Conservation (phyloP, 2,888 invertebrate species). For the Rhingia campestris region DNA sequence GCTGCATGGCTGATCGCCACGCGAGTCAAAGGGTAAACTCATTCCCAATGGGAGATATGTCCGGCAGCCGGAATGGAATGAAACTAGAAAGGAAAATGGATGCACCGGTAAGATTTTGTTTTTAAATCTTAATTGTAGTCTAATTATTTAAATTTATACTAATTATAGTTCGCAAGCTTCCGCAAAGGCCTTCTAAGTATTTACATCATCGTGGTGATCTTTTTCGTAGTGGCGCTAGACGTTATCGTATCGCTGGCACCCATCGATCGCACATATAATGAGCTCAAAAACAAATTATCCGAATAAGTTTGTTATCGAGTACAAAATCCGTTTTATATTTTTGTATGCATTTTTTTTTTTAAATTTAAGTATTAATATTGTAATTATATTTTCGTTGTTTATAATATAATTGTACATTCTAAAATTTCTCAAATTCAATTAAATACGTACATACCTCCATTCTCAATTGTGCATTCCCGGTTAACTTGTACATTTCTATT, state of each 20-base stretch:
- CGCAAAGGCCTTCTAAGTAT: slow-evolving; percentile 90
- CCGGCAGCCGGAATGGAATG: slow-evolving; percentile 85
- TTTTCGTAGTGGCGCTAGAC: slow-evolving; percentile 89
- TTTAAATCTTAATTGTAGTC: background rate
- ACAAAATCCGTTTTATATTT: too few relatives aligned
- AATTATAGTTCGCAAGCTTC: slow-evolving; percentile 89
- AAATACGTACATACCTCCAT: background rate
- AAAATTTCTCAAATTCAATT: background rate
- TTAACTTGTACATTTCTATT: slow-evolving; percentile 15
- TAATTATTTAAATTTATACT: background rate
- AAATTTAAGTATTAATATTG: slow-evolving; percentile 28
- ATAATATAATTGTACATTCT: slow-evolving; percentile 16
- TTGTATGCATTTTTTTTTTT: slow-evolving; percentile 21
- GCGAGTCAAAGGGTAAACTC: slow-evolving; percentile 89
- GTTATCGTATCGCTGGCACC: slow-evolving; percentile 90
- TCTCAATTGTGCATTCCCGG: slow-evolving; percentile 1
- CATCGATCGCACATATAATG: slow-evolving; percentile 85
- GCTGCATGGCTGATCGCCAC: slow-evolving; percentile 90
- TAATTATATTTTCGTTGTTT: slow-evolving; percentile 6
- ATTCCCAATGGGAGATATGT: slow-evolving; percentile 93
- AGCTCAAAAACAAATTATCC: slow-evolving; percentile 46
- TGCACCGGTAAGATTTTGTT: slow-evolving; percentile 86
- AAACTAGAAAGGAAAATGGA: slow-evolving; percentile 89
- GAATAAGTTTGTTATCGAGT: slow-evolving; percentile 26
- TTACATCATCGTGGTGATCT: slow-evolving; percentile 88